Evolutionary conservation across 2,888 invertebrate species (phyloP), one percentile per base, ranked within the genome.

Genomic region (Magallana nippona): DNA sequence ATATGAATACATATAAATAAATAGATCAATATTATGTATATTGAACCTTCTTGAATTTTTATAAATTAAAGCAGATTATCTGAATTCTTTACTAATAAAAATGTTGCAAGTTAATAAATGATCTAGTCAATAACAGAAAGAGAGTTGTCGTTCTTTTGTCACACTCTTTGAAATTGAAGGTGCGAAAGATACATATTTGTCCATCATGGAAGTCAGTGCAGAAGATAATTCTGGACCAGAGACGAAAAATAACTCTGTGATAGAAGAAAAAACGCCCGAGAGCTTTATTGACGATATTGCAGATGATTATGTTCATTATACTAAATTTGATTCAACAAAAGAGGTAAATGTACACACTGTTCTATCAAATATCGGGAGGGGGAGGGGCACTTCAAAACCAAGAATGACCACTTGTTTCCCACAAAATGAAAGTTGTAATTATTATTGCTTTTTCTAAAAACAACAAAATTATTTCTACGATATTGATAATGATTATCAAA

Each of bases 241-340:
- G 22, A 27, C 27, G 32, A 27, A 56, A 78, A 19, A 55, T 22
- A 78, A 55, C 55, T 55, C 55, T 22, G 56, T 15, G 22, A 19
- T 27, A 5, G 55, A 55, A 55, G 55, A 56, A 78, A 55, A 19
- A 55, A 56, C 55, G 11, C 78, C 55, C 15, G 22, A 71, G 5
- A 78, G 13, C 13, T n/a, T 89, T n/a, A 81, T 87, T 1, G 85
- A 85, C 63, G 87, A 89, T 55, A 81, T 89, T 11, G 85, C 88
- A 11, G n/a, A 56, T 56, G 88, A 88, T n/a, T 89, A 87, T 82
- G 83, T 82, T 60, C 81, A 86, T 56, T 89, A 86, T 83, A 78
- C 89, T 57, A 88, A 87, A 79, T 85, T 89, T 57, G 87, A 89
- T 62, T 83, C 86, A 63, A 81, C 84, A 1, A 85, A 86, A 82